Conservation (phyloP, 2,113 vertebrate genomes). For the Scomber japonicus region DNA sequence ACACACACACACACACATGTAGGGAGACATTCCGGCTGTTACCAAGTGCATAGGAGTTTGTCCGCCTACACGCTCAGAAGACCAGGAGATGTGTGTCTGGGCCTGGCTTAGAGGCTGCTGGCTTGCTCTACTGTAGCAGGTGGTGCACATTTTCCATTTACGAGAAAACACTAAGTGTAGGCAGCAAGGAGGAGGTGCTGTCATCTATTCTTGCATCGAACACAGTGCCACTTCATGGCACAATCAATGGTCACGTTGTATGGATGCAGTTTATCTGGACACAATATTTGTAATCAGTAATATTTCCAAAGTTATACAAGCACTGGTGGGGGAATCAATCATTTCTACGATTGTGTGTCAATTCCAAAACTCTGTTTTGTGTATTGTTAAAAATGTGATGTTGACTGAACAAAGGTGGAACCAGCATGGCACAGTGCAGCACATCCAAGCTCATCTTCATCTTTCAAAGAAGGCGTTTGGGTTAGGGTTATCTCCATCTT, state of each 20-base stretch:
- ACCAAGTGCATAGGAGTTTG: slow-evolving; percentile 70
- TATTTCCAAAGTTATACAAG: slow-evolving; percentile 17
- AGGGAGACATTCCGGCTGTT: slow-evolving; percentile 65
- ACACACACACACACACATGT: slow-evolving; percentile 58
- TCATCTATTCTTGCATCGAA: slow-evolving; percentile 64
- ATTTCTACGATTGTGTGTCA: not conserved
- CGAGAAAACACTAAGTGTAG: slow-evolving; percentile 76
- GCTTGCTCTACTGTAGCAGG: slow-evolving; percentile 76
- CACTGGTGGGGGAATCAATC: not conserved
- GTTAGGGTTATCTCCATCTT: not conserved
- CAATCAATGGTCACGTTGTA: slow-evolving; percentile 33
- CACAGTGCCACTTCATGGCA: slow-evolving; percentile 45
- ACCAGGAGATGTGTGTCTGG: slow-evolving; percentile 75
- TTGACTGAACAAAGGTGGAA: no score
- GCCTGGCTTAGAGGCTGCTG: slow-evolving; percentile 74
- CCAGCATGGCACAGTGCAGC: no score
- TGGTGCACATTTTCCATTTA: slow-evolving; percentile 78
- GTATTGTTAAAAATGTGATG: not conserved
- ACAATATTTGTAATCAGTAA: not conserved
- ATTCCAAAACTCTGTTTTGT: not conserved
- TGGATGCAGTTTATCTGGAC: slow-evolving; percentile 31
- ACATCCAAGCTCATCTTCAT: not conserved
- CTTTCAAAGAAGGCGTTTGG: not conserved
- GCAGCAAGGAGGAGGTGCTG: slow-evolving; percentile 77
- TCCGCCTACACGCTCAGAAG: slow-evolving; percentile 66